These are phyloP conservation scores for Toxostoma redivivum DNA, from an alignment of 2,113 vertebrate species.

Conservation along the genomic window DNA sequence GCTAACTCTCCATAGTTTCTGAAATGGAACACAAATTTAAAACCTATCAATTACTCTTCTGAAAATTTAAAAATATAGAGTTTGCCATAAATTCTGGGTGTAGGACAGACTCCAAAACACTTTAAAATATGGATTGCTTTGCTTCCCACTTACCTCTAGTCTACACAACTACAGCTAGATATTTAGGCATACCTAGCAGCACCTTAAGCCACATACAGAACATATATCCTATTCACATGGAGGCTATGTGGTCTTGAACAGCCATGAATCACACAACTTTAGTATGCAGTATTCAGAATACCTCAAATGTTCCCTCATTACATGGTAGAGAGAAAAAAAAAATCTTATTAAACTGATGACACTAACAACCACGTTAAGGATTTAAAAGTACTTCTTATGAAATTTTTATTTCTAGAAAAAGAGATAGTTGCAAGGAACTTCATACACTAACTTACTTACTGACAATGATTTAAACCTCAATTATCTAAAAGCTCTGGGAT, in stretches of 20 bases:
- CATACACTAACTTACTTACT: not conserved
- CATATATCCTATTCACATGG: not conserved
- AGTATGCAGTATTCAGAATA: not conserved
- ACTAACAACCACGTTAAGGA: not conserved
- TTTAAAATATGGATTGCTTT: not conserved
- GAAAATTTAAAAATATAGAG: not conserved
- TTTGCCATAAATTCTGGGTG: not conserved
- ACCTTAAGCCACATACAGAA: not conserved
- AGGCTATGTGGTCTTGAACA: not conserved
- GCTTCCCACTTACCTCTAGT: not conserved
- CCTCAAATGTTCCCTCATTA: not conserved
- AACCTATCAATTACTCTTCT: not conserved
- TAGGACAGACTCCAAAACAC: not conserved
- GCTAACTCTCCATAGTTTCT: not conserved
- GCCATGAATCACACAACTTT: not conserved
- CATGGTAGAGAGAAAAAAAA: not conserved
- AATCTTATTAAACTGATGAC: not conserved
- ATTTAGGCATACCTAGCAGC: not conserved
- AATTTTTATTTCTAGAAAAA: not conserved
- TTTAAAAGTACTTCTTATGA: not conserved
- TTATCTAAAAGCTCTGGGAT: not conserved
- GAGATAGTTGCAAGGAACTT: not conserved
- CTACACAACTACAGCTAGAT: not conserved
- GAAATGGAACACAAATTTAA: not conserved
- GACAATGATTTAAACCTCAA: not conserved